Base-by-base conservation (phyloP, 1,140 invertebrate species). In the Calycopis cecrops region DNA sequence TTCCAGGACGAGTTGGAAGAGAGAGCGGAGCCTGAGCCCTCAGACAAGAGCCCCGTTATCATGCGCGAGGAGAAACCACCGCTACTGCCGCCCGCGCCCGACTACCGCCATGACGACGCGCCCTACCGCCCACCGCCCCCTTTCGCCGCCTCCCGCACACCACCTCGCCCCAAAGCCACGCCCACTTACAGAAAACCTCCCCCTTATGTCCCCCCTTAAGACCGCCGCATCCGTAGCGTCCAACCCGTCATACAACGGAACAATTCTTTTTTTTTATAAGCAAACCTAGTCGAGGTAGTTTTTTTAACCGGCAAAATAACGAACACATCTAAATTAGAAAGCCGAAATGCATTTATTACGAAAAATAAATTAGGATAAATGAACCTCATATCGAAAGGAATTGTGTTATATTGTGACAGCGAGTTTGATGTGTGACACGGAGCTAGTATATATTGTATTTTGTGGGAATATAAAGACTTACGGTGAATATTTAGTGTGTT, bases 1-100 rank as follows among this genome's bases (percentile, higher is more conserved):
- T 98, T 98, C 82, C 94, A 94, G 79, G 96, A 99, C 84, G 97
- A 99, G 78, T 88, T 98, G 10, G 96, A 97, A 64, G 96, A 98
- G 71, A 94, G 96, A 73, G 94, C 93, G 1, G 85, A 87, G 51
- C 57, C 79, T 0, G 94, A 94, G 79, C 92, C 94, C 33, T 93
- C 93, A 28, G 95, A 96, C 67, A 97, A 97, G 87, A 93, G 93
- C 37, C 96, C 96, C 1, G 92, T 98, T 1, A 98, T 98, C 61
- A 91, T 98, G 80, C 95, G 97, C 63, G 96, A 98, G 63, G 96
- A 98, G 74, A 97, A 96, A 76, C 96, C 96, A 21, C 96, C 96
- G 0, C 84, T 97, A 55, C 88, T 93, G 35, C 93, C 93, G 8
- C 93, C 90, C 49, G 91, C 88, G 49, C 89, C 78, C 51, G 85